Evolutionary conservation across 2,888 invertebrate species (phyloP).

Genomic region (Limnephilus lunatus): DNA sequence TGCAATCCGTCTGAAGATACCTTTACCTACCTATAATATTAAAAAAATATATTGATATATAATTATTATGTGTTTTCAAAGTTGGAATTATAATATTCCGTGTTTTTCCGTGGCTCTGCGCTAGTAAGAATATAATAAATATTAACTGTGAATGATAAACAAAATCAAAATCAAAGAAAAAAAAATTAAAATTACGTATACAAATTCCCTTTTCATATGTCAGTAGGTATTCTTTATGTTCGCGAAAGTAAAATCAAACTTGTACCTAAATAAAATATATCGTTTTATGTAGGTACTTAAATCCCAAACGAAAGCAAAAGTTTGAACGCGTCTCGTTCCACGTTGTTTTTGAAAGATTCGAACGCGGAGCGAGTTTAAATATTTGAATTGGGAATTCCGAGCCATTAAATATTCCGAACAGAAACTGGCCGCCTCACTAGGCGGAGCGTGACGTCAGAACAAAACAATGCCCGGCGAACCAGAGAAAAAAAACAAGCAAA

Average conservation of each 20-base stretch:
- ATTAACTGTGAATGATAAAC: too few relatives aligned
- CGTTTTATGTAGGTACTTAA: not conserved
- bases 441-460: conserved; percentile 31
- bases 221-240: too few relatives aligned
- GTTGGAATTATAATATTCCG: too few relatives aligned
- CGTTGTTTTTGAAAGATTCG: conserved; percentile 10
- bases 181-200: too few relatives aligned
- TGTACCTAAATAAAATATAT: not conserved
- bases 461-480: conserved; percentile 5
- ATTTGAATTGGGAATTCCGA: conserved; percentile 43
- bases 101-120: too few relatives aligned
- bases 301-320: conserved; percentile 47
- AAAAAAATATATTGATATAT: too few relatives aligned
- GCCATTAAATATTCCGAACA: conserved; percentile 41
- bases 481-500: not conserved
- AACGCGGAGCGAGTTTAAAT: not conserved
- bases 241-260: not conserved
- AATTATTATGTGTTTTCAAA: too few relatives aligned
- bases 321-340: not conserved
- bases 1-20: too few relatives aligned
- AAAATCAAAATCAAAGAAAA: too few relatives aligned
- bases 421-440: conserved; percentile 24
- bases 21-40: too few relatives aligned
- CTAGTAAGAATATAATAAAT: too few relatives aligned
- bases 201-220: too few relatives aligned